Evolutionary conservation across 2,113 vertebrate genomes (phyloP), one percentile per base, ranked within the genome.

Genomic region (Gallinago undulata): DNA sequence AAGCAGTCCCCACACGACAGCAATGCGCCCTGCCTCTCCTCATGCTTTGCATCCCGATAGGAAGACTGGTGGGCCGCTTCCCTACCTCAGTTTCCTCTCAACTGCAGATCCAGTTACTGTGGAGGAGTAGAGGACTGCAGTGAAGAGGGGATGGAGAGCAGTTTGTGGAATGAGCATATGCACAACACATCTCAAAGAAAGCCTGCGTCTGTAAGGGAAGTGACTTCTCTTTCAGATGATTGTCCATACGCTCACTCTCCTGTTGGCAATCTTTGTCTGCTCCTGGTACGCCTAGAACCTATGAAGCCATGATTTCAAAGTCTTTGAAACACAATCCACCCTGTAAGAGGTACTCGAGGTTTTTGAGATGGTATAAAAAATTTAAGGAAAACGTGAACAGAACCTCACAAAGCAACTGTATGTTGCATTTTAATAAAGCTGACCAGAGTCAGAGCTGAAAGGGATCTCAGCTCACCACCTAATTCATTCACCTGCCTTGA

Each of bases 91-190:
- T 63, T 92, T 96, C 95, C 96, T 93, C 94, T 96, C 94, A 93
- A 92, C 95, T 96, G 94, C 92, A 95, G 95, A 73, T 93, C 93
- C 96, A 94, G 90, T 94, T 95, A 97, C 96, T 95, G 96, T 93
- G 94, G 95, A 96, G 95, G 94, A 94, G 94, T 28, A 96, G 96
- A 95, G 94, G 94, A 94, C 96, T 94, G 95, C 96, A 97, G 96
- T 93, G 94, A 97, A 96, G 96, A 94, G 94, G 95, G 88, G 94
- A 63, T 94, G 95, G 90, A 90, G 83, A 93, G 96, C 92, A 90
- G 92, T 79, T 62, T 85, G 94, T 93, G 95, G 95, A 97, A 96
- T 83, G 79, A 96, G 95, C 94, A 95, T 94, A 94, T 83, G 92
- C 79, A 93, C 90, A 93, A 94, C 95, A 92, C 96, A 94, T 88